Evolutionary conservation across 1,140 invertebrate genomes (phyloP).

Genomic region (Zelostemma sp.): DNA sequence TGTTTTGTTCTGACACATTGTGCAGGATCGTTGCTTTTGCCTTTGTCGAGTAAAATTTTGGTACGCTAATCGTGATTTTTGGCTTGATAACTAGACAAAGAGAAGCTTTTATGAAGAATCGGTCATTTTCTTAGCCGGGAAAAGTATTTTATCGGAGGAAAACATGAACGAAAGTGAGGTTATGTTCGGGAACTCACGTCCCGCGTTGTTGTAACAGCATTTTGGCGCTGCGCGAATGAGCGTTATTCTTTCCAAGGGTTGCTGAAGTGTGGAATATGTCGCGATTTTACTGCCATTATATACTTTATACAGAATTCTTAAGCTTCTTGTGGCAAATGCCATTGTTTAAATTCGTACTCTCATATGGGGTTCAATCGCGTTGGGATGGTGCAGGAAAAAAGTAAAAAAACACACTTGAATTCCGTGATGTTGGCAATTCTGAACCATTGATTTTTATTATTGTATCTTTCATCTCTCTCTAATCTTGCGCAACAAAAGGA

Average conservation of each 20-base stretch:
- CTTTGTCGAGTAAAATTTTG: slow-evolving; percentile 52
- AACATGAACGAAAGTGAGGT: slow-evolving; percentile 31
- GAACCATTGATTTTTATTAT: too few species aligned
- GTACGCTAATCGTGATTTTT: slow-evolving; percentile 54
- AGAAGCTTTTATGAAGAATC: neutral
- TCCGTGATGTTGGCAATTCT: too few species aligned
- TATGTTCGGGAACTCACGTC: slow-evolving; percentile 50
- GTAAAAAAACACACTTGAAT: too few species aligned
- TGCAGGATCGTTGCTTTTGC: slow-evolving; percentile 22
- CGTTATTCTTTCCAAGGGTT: slow-evolving; percentile 36
- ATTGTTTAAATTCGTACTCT: slow-evolving; percentile 33
- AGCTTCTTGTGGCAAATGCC: slow-evolving; percentile 56
- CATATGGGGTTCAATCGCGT: too few species aligned
- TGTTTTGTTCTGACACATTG: slow-evolving; percentile 38
- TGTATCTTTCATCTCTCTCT: too few species aligned
- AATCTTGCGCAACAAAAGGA: too few species aligned
- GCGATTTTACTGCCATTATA: slow-evolving; percentile 48
- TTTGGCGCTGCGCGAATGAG: slow-evolving; percentile 41
- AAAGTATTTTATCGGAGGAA: neutral
- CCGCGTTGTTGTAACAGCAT: slow-evolving; percentile 42
- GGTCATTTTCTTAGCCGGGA: too few species aligned
- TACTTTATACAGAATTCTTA: slow-evolving; percentile 57
- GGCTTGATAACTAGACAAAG: slow-evolving; percentile 16
- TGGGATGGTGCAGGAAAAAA: too few species aligned
- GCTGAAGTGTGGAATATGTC: slow-evolving; percentile 43